A percentile compares a stretch with the other conserved stretches of the same genome.
Evolutionary conservation across 1,140 invertebrate species (phyloP).

Genomic region (Drosophila pallidifrons): DNA sequence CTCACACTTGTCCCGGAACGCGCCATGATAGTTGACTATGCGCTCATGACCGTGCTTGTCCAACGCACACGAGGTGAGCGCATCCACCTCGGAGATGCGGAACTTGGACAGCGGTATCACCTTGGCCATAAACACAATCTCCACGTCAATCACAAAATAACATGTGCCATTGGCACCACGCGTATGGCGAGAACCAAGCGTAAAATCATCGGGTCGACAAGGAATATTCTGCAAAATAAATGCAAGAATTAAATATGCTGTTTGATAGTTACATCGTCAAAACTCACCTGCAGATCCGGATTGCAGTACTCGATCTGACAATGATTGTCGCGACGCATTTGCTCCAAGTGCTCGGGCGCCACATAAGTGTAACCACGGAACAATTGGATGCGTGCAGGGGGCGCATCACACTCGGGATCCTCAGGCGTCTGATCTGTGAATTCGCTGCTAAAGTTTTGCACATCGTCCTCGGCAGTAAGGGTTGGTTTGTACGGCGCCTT

Average conservation of each 20-base stretch:
- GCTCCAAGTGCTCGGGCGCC: slow-evolving; percentile 90
- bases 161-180: slow-evolving; percentile 72
- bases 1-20: slow-evolving; percentile 91
- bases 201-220: slow-evolving; percentile 62
- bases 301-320: slow-evolving; percentile 75
- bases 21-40: slow-evolving; percentile 94
- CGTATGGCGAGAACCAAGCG: slow-evolving; percentile 53
- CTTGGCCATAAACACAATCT: slow-evolving; percentile 87
- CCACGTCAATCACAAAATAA: slow-evolving; percentile 65
- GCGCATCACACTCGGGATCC: slow-evolving; percentile 95
- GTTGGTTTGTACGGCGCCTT: slow-evolving; percentile 93
- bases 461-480: slow-evolving; percentile 94
- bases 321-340: slow-evolving; percentile 57
- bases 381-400: slow-evolving; percentile 93
- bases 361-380: slow-evolving; percentile 98
- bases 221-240: slow-evolving; percentile 53
- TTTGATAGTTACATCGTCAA: too few species aligned
- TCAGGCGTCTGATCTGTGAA: slow-evolving; percentile 96
- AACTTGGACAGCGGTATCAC: slow-evolving; percentile 89
- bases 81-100: slow-evolving; percentile 77
- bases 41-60: slow-evolving; percentile 88
- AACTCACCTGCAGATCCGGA: slow-evolving; percentile 55
- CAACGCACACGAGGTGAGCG: slow-evolving; percentile 66
- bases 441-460: slow-evolving; percentile 98
- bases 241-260: too few species aligned